A percentile compares a stretch with the other conserved stretches of the same genome.
These are phyloP conservation scores for Hymenopus coronatus DNA, from an alignment of 2,888 invertebrate species.

Conservation along the genomic window DNA sequence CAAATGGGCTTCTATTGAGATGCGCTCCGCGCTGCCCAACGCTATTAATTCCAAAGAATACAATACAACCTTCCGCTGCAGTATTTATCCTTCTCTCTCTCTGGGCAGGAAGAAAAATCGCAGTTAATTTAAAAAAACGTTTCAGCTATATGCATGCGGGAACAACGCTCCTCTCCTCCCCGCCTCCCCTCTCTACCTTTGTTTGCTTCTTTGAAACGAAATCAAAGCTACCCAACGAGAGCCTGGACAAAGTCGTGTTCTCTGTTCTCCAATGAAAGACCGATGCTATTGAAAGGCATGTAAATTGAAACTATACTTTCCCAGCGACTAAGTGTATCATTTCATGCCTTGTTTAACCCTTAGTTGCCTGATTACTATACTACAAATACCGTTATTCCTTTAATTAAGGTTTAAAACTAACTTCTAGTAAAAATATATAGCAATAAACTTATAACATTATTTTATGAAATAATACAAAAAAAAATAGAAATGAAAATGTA, in stretches of 20 bases:
- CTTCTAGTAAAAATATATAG: too few species aligned
- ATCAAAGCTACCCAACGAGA: not conserved
- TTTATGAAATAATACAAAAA: too few species aligned
- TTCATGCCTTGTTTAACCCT: too few species aligned
- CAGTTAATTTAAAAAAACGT: not conserved
- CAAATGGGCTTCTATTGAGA: not conserved
- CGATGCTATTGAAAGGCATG: not conserved
- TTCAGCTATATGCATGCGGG: not conserved
- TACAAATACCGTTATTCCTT: too few species aligned
- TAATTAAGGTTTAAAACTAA: too few species aligned
- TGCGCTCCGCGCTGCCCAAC: not conserved
- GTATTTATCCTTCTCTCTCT: not conserved
- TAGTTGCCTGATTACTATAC: too few species aligned
- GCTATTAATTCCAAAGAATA: not conserved
- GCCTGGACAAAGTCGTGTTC: not conserved
- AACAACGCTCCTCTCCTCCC: not conserved
- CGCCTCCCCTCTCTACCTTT: not conserved
- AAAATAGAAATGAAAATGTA: too few species aligned
- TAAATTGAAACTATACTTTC: not conserved
- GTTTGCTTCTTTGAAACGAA: not conserved
- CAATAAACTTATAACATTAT: too few species aligned
- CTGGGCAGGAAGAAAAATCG: not conserved
- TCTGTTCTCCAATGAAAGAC: not conserved
- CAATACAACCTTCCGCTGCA: not conserved
- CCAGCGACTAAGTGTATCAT: too few species aligned